Percentiles rank a stretch among this genome's conserved stretches.
These are phyloP conservation scores for Ephydatia muelleri DNA, from an alignment of 37 sponge, comb jelly and placozoan species.

Conservation along the genomic window DNA sequence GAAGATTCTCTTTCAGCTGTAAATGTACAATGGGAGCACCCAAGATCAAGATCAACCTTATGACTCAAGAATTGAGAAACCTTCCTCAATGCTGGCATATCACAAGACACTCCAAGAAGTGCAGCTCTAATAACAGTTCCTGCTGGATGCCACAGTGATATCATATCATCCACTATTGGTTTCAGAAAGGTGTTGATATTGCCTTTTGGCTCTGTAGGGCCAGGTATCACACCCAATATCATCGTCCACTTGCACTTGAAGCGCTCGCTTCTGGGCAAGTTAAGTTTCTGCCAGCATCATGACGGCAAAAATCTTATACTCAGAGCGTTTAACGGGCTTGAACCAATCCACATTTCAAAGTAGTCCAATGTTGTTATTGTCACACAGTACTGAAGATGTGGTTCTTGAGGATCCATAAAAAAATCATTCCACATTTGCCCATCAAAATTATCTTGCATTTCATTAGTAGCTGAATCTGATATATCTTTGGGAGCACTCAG, in stretches of 20 bases:
- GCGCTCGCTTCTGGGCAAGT: too few relatives aligned
- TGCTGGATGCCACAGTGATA: not conserved
- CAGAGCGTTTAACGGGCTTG: not conserved
- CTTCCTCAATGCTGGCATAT: not conserved
- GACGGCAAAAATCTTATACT: not conserved
- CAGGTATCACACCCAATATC: slow-evolving; percentile 2
- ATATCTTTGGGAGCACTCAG: too few relatives aligned
- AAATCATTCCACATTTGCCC: too few relatives aligned
- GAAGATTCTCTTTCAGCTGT: too few relatives aligned
- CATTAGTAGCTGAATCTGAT: too few relatives aligned
- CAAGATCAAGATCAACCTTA: not conserved
- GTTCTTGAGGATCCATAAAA: too few relatives aligned
- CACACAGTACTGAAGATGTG: too few relatives aligned
- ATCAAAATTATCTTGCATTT: too few relatives aligned
- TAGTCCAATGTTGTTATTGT: too few relatives aligned
- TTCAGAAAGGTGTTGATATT: not conserved
- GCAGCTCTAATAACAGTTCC: slow-evolving; percentile 6
- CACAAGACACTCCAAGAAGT: too few relatives aligned
- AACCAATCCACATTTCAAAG: not conserved
- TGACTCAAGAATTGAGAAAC: not conserved
- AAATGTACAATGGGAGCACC: not conserved
- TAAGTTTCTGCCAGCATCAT: not conserved
- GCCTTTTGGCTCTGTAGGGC: slow-evolving; percentile 2
- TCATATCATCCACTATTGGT: not conserved
- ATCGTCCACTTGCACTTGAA: slow-evolving; percentile 8